These are phyloP conservation scores for Akabosia matsudoensis DNA, from an alignment of 1,140 invertebrate species.

Conservation along the genomic window DNA sequence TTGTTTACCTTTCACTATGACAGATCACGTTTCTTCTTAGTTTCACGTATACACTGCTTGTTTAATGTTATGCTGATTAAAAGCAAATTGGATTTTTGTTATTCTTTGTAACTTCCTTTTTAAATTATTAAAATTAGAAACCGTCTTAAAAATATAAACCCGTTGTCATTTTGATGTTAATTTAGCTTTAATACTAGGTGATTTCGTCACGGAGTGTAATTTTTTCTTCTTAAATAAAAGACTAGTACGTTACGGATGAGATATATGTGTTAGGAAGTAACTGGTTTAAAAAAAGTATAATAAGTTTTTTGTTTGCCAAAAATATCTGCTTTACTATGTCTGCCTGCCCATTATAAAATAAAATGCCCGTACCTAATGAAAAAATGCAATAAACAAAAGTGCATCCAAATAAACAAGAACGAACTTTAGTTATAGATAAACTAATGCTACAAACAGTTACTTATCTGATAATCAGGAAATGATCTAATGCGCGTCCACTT, in stretches of 20 bases:
- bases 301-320: neutral
- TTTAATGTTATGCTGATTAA: too few species aligned
- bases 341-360: too few species aligned
- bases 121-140: too few species aligned
- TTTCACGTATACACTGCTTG: too few species aligned
- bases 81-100: too few species aligned
- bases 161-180: neutral
- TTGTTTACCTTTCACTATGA: too few species aligned
- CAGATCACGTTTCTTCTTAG: too few species aligned
- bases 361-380: neutral
- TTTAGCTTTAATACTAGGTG: neutral
- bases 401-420: too few species aligned
- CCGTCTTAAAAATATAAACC: neutral
- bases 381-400: too few species aligned
- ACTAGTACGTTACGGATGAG: neutral
- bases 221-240: neutral
- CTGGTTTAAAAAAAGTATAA: neutral
- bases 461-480: slow-evolving; percentile 4
- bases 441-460: neutral
- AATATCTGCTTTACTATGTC: neutral
- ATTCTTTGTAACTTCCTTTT: too few species aligned
- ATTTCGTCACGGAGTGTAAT: neutral
- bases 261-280: slow-evolving; percentile 12
- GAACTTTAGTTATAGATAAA: too few species aligned
- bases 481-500: neutral